phyloP scores from a whole-genome alignment of 2,113 vertebrate genomes.

The Podarcis muralis region DNA sequence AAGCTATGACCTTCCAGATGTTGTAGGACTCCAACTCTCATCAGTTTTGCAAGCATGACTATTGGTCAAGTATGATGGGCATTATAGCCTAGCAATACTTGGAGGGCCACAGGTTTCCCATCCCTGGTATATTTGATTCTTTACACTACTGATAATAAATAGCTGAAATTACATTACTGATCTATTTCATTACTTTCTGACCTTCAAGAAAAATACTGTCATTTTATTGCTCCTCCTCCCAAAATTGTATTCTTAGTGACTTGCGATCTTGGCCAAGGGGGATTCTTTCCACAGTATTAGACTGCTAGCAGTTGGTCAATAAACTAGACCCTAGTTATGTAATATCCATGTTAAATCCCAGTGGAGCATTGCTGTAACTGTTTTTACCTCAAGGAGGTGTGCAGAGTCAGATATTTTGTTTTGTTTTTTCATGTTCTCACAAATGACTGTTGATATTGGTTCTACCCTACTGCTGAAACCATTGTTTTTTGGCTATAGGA shows the following conservation, averaged over 20 bases:
- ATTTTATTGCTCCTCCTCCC: neutral
- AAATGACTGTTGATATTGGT: neutral
- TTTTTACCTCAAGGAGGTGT: neutral
- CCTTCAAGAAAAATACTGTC: neutral
- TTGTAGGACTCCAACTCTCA: too few relatives aligned
- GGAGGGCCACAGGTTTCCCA: too few relatives aligned
- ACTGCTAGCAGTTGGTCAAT: neutral
- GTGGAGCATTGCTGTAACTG: neutral
- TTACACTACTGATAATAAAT: neutral
- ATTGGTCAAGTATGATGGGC: too few relatives aligned
- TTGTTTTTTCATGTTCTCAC: conserved; percentile 13
- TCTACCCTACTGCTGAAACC: neutral
- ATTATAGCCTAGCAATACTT: too few relatives aligned
- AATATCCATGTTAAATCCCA: neutral
- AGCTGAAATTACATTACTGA: neutral
- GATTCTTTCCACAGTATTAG: neutral
- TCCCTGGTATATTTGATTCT: neutral
- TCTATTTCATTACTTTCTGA: neutral
- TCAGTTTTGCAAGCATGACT: too few relatives aligned
- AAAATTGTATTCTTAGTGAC: neutral
- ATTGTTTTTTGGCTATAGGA: neutral
- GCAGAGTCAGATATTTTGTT: conserved; percentile 1
- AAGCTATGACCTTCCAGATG: too few relatives aligned
- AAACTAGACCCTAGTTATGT: neutral
- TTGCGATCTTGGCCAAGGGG: neutral